A percentile compares a stretch with the other conserved stretches of the same genome.
phyloP scores from a whole-genome alignment of 37 sponge, comb jelly and placozoan species.

The Spongilla lacustris region DNA sequence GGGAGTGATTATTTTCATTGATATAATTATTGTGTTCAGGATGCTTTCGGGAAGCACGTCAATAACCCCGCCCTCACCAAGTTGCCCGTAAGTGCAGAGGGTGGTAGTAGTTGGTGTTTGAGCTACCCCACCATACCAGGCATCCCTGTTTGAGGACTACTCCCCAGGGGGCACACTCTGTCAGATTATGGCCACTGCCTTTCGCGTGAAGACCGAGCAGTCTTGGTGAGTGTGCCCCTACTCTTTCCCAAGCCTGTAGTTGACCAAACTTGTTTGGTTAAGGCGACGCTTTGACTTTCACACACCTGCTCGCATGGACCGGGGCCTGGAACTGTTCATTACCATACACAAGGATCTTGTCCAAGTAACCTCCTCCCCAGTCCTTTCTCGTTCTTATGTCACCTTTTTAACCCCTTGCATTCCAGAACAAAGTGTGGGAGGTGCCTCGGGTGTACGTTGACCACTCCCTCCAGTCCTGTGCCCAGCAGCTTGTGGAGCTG shows the following conservation, averaged over 20 bases:
- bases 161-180: constrained; percentile 83
- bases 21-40: constrained; percentile 18
- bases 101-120: not conserved
- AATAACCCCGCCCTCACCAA: constrained; percentile 87
- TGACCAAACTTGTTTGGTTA: not conserved
- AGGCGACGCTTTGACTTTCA: constrained; percentile 89
- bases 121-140: constrained; percentile 5
- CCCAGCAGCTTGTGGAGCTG: constrained; percentile 49
- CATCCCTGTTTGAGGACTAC: constrained; percentile 74
- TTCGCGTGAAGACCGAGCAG: constrained; percentile 85
- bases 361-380: constrained; percentile 16
- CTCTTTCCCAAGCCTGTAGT: not conserved
- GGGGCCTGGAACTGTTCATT: constrained; percentile 84
- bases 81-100: constrained; percentile 63
- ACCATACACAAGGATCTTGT: constrained; percentile 62
- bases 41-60: constrained; percentile 80
- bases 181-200: constrained; percentile 85
- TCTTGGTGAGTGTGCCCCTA: constrained; percentile 49
- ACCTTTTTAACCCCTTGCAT: not conserved
- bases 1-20: not conserved
- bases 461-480: constrained; percentile 11
- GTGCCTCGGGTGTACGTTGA: constrained; percentile 69
- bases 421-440: constrained; percentile 58
- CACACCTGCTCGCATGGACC: constrained; percentile 79
- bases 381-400: not conserved